These are phyloP conservation scores for Plectropomus leopardus DNA, from an alignment of 2,113 vertebrate species.

Conservation along the genomic window DNA sequence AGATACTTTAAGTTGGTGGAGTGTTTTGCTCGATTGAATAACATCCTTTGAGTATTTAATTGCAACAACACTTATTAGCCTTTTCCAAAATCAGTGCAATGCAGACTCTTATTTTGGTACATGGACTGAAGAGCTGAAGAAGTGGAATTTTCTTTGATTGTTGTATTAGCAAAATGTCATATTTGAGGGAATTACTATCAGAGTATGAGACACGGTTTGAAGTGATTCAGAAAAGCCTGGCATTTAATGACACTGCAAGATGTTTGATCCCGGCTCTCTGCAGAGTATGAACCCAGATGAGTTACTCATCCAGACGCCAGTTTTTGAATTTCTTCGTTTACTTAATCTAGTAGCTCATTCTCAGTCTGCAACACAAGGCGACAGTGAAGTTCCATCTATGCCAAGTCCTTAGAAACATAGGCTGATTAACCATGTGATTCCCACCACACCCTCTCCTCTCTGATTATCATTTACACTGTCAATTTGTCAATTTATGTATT, in stretches of 20 bases:
- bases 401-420: too few relatives aligned
- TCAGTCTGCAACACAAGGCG: too few relatives aligned
- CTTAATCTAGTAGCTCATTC: too few relatives aligned
- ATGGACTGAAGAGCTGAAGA: conserved; percentile 1
- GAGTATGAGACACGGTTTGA: conserved; percentile 3
- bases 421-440: too few relatives aligned
- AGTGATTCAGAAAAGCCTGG: conserved; percentile 2
- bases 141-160: conserved; percentile 1
- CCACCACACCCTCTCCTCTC: too few relatives aligned
- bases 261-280: conserved; percentile 2
- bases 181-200: conserved; percentile 14
- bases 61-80: conserved; percentile 16
- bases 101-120: background rate
- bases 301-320: background rate
- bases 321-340: background rate
- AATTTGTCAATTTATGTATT: too few relatives aligned
- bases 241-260: conserved; percentile 5
- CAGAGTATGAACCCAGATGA: background rate
- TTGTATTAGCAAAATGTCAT: background rate
- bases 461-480: too few relatives aligned
- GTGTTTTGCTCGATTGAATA: conserved; percentile 34
- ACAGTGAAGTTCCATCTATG: too few relatives aligned
- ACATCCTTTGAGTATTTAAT: conserved; percentile 33
- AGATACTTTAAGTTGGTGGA: background rate
- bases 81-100: conserved; percentile 7